Base-by-base conservation (phyloP, 2,888 invertebrate genomes). In the Heterodera filipjevi region DNA sequence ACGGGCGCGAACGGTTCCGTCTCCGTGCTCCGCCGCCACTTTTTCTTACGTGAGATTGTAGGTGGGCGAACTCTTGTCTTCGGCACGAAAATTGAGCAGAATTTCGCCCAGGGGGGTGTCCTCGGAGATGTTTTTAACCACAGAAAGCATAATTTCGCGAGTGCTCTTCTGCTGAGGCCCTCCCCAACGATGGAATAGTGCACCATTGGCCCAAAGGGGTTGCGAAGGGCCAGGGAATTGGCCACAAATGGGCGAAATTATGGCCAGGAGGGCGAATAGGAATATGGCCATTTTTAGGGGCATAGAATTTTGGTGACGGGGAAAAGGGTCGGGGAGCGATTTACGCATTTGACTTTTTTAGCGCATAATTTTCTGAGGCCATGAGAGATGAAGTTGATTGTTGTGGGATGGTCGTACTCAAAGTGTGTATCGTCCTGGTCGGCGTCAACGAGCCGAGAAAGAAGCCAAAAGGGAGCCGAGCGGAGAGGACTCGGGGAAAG, bases 391-490 rank as follows among this genome's bases (percentile, higher is more conserved):
- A 66, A 53, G 49, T 1, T 64, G 39, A 22, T n/a, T 74, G 39
- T 64, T 16, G 49, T 46, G 10, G 16, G 27, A 49, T 64, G 68
- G 22, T 68, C 82, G 49, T 80, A 82, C 82, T 79, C 77, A 76
- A 82, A 64, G 14, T 68, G 68, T 22, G 90, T 90, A 32, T 95
- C 95, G 33, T 95, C 94, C 90, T 95, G 95, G 91, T 99, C 98
- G 3, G 94, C 95, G 92, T 98, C 98, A n/a, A 16, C 94, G 94
- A 2, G 97, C 97, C 89, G 94, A 94, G 91, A 98, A 98, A 30
- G 94, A 94, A 90, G 96, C 95, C 85, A 98, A 66, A 59, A 77
- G 91, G 83, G 93, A 93, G 84, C 94, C 95, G 35, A 95, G 96
- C 77, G 95, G 93, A 89, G 94, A 93, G 2, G 95, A 95, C 90